Conservation (phyloP, 2,888 invertebrate species). For the Dendrolimus houi region DNA sequence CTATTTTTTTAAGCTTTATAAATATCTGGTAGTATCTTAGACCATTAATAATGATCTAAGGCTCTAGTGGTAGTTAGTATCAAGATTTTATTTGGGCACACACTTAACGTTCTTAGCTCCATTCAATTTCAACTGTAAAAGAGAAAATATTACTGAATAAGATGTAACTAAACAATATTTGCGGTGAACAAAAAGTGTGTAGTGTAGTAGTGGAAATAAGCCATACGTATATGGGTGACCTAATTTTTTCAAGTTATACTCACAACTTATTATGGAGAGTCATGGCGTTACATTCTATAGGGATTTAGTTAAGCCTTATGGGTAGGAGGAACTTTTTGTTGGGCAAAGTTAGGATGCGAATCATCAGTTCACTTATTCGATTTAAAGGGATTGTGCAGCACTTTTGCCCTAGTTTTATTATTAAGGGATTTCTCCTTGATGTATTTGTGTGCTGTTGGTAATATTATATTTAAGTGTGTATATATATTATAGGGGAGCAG, state of each 20-base stretch:
- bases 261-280: conserved; percentile 35
- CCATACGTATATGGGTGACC: conserved; percentile 36
- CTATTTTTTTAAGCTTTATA: too few relatives aligned
- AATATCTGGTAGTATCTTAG: too few relatives aligned
- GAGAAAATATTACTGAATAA: too few relatives aligned
- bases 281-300: conserved; percentile 31
- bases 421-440: neutral
- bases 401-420: neutral
- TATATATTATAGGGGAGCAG: too few relatives aligned
- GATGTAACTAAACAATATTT: too few relatives aligned
- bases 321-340: conserved; percentile 18
- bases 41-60: too few relatives aligned
- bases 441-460: too few relatives aligned
- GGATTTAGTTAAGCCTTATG: conserved; percentile 28
- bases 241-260: conserved; percentile 40
- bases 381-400: neutral
- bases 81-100: too few relatives aligned
- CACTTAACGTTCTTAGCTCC: too few relatives aligned
- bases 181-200: conserved; percentile 8
- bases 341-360: conserved; percentile 17
- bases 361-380: conserved; percentile 10
- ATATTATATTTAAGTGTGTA: too few relatives aligned
- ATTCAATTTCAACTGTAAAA: too few relatives aligned
- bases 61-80: too few relatives aligned
- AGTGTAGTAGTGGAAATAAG: conserved; percentile 13